Conservation (phyloP, 2,113 vertebrate species). For the Ageneiosus marmoratus region DNA sequence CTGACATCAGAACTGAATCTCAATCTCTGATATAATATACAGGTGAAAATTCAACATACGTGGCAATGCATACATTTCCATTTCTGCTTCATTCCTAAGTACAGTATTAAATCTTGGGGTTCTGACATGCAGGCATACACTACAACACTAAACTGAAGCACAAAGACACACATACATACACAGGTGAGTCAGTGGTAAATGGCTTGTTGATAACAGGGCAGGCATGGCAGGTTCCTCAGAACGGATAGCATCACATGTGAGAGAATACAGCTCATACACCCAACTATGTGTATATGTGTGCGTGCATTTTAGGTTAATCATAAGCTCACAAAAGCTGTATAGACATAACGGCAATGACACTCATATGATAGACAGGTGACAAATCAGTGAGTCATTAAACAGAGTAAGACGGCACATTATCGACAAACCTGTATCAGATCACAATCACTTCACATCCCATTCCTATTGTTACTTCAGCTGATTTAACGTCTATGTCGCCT, state of each 20-base stretch:
- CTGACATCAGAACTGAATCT: background rate
- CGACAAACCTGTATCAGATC: background rate
- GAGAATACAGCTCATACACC: background rate
- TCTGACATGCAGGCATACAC: background rate
- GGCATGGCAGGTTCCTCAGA: background rate
- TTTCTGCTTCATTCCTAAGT: background rate
- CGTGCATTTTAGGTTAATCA: conserved; percentile 38
- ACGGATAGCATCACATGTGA: background rate
- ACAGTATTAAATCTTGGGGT: background rate
- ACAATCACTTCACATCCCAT: background rate
- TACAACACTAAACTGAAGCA: background rate
- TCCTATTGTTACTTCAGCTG: background rate
- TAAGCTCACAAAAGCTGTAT: conserved; percentile 33
- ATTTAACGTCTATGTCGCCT: background rate
- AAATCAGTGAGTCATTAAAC: conserved; percentile 2
- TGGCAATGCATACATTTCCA: background rate
- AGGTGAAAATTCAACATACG: background rate
- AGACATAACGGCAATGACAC: conserved; percentile 19
- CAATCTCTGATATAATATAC: background rate
- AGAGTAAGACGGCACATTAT: background rate
- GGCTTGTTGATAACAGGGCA: conserved; percentile 20
- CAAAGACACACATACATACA: conserved; percentile 9
- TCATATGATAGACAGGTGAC: conserved; percentile 45
- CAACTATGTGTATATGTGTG: background rate
- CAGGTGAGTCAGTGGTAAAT: background rate